Evolutionary conservation across 2,888 invertebrate species (phyloP).

Genomic region (Pseudococcus viburni): DNA sequence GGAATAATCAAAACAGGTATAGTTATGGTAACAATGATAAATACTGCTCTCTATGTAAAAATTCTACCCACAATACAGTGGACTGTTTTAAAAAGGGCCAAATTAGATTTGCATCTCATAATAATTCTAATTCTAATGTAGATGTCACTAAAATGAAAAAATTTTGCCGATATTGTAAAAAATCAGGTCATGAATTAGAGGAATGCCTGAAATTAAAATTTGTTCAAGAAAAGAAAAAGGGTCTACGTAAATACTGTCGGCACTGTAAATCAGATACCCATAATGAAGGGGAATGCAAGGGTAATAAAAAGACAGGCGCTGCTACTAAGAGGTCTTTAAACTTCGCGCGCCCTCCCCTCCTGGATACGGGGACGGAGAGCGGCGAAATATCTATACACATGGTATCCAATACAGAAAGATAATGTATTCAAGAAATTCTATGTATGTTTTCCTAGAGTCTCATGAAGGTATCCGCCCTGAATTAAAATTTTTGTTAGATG

Average conservation of each 20-base stretch:
- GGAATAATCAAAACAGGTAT: neutral
- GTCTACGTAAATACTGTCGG: neutral
- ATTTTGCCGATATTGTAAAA: constrained; percentile 31
- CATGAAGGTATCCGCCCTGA: neutral
- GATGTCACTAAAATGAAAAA: neutral
- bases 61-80: neutral
- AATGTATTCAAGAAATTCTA: neutral
- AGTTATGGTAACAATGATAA: too few relatives aligned
- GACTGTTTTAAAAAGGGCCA: neutral
- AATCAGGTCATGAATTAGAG: neutral
- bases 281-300: neutral
- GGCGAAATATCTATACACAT: neutral
- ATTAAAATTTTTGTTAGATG: neutral
- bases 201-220: constrained; percentile 32
- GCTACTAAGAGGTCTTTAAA: neutral
- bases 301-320: neutral
- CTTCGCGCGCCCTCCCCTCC: neutral
- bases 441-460: neutral
- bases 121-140: neutral
- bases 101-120: neutral
- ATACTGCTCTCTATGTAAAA: neutral
- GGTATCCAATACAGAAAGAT: too few relatives aligned
- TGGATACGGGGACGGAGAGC: neutral
- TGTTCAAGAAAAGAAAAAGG: neutral
- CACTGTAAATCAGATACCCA: neutral